phyloP scores from a whole-genome alignment of 2,797 vertebrate species.

The Mormyrus hasselquistii region DNA sequence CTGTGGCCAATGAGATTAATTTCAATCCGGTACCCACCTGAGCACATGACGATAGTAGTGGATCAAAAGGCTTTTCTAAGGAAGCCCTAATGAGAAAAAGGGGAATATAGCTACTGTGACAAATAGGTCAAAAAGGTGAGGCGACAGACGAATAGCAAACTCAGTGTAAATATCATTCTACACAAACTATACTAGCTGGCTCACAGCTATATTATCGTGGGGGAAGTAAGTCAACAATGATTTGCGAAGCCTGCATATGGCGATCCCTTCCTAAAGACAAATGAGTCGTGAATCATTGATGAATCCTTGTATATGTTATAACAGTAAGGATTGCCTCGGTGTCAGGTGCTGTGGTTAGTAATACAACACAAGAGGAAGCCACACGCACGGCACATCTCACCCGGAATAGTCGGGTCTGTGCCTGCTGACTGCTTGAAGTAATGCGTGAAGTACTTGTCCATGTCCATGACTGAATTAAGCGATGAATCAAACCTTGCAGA shows the following conservation, averaged over 20 bases:
- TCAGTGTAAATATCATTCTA: background rate
- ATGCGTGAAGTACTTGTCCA: background rate
- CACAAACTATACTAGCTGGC: background rate
- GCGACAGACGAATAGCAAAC: background rate
- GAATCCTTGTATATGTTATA: background rate
- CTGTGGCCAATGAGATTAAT: conserved; percentile 29
- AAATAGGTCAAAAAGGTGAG: background rate
- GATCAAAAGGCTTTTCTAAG: conserved; percentile 40
- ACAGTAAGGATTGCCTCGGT: background rate
- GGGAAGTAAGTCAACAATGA: background rate
- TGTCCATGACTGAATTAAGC: conserved; percentile 8
- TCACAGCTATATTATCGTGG: background rate
- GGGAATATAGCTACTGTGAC: background rate
- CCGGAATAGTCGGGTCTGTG: background rate
- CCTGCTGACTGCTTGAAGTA: background rate
- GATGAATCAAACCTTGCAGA: background rate
- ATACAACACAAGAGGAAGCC: background rate
- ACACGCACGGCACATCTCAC: background rate
- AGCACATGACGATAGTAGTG: conserved; percentile 27
- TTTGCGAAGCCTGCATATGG: background rate
- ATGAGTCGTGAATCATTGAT: background rate
- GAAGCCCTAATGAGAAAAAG: conserved; percentile 41
- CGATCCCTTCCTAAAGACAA: background rate
- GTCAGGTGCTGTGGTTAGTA: background rate
- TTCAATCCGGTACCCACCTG: conserved; percentile 40